Conservation (phyloP, 2,113 vertebrate species). For the Athene noctua region DNA sequence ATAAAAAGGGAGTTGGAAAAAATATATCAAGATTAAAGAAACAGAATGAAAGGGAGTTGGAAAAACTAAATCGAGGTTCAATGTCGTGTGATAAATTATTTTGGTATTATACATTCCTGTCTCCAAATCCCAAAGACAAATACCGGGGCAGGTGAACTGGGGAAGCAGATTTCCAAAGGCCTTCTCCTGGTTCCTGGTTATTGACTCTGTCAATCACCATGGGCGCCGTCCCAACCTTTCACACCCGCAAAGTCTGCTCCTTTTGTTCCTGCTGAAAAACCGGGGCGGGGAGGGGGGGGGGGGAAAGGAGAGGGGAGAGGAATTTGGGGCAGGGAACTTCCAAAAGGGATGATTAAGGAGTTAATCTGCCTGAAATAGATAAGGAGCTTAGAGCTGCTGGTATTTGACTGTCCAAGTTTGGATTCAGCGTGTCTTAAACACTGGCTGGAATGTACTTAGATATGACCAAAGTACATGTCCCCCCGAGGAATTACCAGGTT, state of each 20-base stretch:
- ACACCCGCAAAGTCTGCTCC: background rate
- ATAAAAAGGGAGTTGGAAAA: background rate
- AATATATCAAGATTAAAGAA: background rate
- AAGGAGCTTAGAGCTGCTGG: slow-evolving; percentile 66
- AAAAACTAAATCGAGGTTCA: background rate
- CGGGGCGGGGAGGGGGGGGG: no score
- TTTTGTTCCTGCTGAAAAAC: slow-evolving; percentile 35
- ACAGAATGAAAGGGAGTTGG: background rate
- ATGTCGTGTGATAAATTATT: slow-evolving; percentile 1
- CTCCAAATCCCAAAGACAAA: slow-evolving; percentile 26
- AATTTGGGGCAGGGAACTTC: slow-evolving; percentile 58
- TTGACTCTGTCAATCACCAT: background rate
- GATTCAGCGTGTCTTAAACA: slow-evolving; percentile 61
- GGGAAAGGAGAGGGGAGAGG: background rate
- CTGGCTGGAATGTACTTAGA: slow-evolving; percentile 60
- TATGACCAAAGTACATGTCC: slow-evolving; percentile 44
- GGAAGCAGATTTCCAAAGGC: slow-evolving; percentile 18
- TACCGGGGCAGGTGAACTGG: background rate
- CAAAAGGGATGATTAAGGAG: slow-evolving; percentile 57
- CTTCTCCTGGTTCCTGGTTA: background rate
- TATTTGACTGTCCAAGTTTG: slow-evolving; percentile 64
- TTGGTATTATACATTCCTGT: background rate
- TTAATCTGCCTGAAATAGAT: slow-evolving; percentile 47
- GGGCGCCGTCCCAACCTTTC: background rate
- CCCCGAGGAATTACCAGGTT: slow-evolving; percentile 66